A percentile compares a stretch with the other conserved stretches of the same genome.
Conservation (phyloP, 2,113 vertebrate species). For the Plecotus auritus region DNA sequence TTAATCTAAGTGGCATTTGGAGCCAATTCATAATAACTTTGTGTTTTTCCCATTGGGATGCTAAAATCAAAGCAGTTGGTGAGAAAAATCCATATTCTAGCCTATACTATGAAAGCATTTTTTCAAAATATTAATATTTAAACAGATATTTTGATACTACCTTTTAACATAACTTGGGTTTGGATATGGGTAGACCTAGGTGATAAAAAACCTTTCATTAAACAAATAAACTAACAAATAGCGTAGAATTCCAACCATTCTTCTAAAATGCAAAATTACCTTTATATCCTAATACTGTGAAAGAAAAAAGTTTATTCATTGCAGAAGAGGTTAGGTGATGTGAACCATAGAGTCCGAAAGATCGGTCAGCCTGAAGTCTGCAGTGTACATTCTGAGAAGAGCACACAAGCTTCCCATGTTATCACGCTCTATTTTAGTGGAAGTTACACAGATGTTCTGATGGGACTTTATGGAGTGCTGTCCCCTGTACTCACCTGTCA, state of each 20-base stretch:
- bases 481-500: constrained; percentile 86
- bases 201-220: neutral
- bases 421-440: neutral
- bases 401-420: neutral
- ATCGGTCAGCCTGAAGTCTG: neutral
- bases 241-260: neutral
- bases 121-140: neutral
- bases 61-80: neutral
- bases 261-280: neutral
- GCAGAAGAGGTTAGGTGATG: neutral
- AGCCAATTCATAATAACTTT: neutral
- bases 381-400: neutral
- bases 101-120: neutral
- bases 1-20: neutral
- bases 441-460: neutral
- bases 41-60: neutral
- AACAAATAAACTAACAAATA: neutral
- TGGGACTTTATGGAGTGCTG: neutral
- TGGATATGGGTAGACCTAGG: neutral
- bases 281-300: neutral
- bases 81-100: neutral
- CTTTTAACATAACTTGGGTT: neutral
- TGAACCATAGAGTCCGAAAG: neutral
- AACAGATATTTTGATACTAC: neutral
- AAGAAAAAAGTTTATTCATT: neutral